A percentile compares a stretch with the other conserved stretches of the same genome.
phyloP scores from a whole-genome alignment of 2,888 invertebrate genomes.

The Neoitamus cyanurus region DNA sequence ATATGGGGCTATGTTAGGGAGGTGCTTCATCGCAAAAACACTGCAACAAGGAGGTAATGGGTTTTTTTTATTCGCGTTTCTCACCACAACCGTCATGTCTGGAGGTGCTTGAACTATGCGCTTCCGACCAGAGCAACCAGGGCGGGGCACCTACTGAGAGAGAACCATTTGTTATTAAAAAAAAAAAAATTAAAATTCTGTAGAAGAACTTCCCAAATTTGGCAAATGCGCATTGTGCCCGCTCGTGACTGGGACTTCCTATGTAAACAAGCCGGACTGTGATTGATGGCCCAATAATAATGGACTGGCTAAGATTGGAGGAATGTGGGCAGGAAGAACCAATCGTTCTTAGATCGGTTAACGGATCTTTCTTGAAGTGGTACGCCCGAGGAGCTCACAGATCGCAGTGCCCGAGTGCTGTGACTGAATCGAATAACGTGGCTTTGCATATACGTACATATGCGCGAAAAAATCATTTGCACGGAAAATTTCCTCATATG shows the following conservation, averaged over 20 bases:
- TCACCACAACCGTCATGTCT: neutral
- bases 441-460: neutral
- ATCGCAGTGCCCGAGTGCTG: neutral
- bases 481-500: neutral
- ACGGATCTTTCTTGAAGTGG: neutral
- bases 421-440: neutral
- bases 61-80: neutral
- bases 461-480: neutral
- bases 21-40: neutral
- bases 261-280: neutral
- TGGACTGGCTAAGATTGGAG: neutral
- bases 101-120: constrained; percentile 26
- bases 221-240: constrained; percentile 4
- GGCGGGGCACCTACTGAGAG: neutral
- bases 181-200: neutral
- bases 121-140: neutral
- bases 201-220: neutral
- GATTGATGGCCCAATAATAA: constrained; percentile 28
- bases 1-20: neutral
- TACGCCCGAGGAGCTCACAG: neutral
- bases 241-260: constrained; percentile 22
- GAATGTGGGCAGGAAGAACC: constrained; percentile 17
- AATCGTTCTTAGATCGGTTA: neutral
- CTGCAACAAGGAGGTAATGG: neutral
- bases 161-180: neutral